Base-by-base conservation (phyloP, 2,113 vertebrate genomes). In the Xenopus laevis region DNA sequence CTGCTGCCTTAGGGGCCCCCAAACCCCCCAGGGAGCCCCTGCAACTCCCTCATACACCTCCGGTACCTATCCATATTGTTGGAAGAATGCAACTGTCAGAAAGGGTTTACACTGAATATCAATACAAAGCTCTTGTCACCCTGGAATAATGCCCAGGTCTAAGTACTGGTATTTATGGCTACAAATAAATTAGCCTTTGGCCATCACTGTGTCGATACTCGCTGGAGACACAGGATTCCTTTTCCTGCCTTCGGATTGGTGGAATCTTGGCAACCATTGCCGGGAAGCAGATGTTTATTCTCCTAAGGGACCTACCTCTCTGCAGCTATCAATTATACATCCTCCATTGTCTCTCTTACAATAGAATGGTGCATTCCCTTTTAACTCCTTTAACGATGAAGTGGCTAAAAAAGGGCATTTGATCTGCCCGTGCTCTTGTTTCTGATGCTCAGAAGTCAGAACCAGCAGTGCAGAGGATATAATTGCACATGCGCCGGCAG, bases 211-310 rank as follows among this genome's bases (percentile, higher is more conserved):
- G 53, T 55, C 53, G 8, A n/a, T 21, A 18, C 47, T 18, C 21
- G n/a, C 44, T 50, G 46, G 46, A 60, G 71, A 60, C 9, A 10
- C 17, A 4, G 6, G 40, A 70, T 40, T 57, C 30, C 68, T 3
- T 52, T n/a, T 69, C 69, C 71, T 80, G 16, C 64, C 60, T 79
- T 80, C 81, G 79, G 72, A 71, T 79, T 72, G 65, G 70, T 62
- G 44, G 77, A 10, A 50, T 71, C 62, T 77, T 84, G 68, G 71
- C 84, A 79, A 78, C 65, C 62, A 65, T 83, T 79, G 71, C 23
- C 65, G 71, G 67, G 79, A 81, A 79, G 81, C 80, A 83, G 82
- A 84, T 83, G 85, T 79, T 74, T 70, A 68, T 69, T n/a, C 45
- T 76, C 74, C 59, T 50, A 10, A 9, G 74, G 74, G 74, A 77